Conservation (phyloP, 2,797 vertebrate species). For the Takifugu ocellatus region DNA sequence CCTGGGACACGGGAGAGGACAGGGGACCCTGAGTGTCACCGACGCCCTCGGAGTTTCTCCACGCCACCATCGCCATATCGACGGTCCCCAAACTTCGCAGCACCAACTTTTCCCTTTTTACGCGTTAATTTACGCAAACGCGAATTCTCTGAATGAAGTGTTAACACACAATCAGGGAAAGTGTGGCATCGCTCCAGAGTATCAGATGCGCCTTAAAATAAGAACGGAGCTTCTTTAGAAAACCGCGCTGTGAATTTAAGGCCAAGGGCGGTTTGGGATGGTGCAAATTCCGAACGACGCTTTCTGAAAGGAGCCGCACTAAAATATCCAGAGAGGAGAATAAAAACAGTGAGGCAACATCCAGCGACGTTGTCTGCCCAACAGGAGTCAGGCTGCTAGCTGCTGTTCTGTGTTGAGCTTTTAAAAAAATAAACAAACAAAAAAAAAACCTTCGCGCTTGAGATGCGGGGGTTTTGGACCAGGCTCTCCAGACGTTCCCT, state of each 20-base stretch:
- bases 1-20: conserved; percentile 85
- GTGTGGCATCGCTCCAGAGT: conserved; percentile 21
- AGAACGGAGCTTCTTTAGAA: not conserved
- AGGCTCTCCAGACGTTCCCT: conserved; percentile 58
- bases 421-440: conserved; percentile 27
- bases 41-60: conserved; percentile 91
- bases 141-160: conserved; percentile 8
- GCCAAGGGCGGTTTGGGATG: conserved; percentile 20
- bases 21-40: conserved; percentile 86
- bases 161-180: conserved; percentile 16
- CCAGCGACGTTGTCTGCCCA: conserved; percentile 24
- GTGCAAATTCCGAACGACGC: not conserved
- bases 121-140: conserved; percentile 26
- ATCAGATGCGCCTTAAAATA: not conserved
- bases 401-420: conserved; percentile 38
- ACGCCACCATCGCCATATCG: conserved; percentile 97
- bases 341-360: conserved; percentile 30
- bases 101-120: conserved; percentile 44
- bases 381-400: conserved; percentile 27
- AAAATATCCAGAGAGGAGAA: conserved; percentile 39
- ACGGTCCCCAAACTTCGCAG: conserved; percentile 67
- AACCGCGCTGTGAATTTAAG: conserved; percentile 14
- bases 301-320: conserved; percentile 13
- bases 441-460: no score
- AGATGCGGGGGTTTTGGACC: conserved; percentile 22